Evolutionary conservation across 1,140 invertebrate genomes (phyloP), one percentile per base, ranked within the genome.

Genomic region (Archivesica marissinica): DNA sequence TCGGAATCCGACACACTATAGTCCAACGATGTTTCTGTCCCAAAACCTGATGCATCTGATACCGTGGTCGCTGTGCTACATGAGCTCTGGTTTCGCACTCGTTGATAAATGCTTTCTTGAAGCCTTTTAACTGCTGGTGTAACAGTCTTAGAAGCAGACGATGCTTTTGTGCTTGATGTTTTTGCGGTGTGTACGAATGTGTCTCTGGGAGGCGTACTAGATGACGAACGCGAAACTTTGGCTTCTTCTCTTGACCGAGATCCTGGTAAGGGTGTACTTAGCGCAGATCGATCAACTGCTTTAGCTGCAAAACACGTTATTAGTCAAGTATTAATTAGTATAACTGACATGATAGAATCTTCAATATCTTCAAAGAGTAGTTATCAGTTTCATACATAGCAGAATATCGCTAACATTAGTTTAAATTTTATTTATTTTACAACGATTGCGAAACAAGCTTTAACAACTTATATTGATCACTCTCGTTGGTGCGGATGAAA

Each of bases 1-100:
- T 76, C 72, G n/a, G 38, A 47, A 35, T 76, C 72, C 15, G 47
- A 76, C 13, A 76, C 35, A 50, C 50, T 76, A 20, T 25, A 44
- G 50, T 33, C 44, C 11, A 33, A 76, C 11, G 72, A 76, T 30
- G 33, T 61, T 7, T 61, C 33, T 3, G 59, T 61, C 17, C 25
- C 59, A 61, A 61, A 28, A 20, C 59, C 33, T 4, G 59, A 61
- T 6, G 33, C 20, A 61, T 61, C 59, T 15, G 59, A n/a, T 52
- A 23, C 20, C 4, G 50, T 30, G 7, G 59, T 61, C 3, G 59
- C 20, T 61, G 59, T 30, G 33, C 59, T 61, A 23, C 59, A 61
- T 6, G 13, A 3, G 28, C 59, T 61, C 15, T 30, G 11, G 28
- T 61, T 61, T 61, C 59, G 25, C 6, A 20, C 28, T 20, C 59